These are phyloP conservation scores for Atrina japonica DNA, from an alignment of 2,888 invertebrate species.

Conservation along the genomic window DNA sequence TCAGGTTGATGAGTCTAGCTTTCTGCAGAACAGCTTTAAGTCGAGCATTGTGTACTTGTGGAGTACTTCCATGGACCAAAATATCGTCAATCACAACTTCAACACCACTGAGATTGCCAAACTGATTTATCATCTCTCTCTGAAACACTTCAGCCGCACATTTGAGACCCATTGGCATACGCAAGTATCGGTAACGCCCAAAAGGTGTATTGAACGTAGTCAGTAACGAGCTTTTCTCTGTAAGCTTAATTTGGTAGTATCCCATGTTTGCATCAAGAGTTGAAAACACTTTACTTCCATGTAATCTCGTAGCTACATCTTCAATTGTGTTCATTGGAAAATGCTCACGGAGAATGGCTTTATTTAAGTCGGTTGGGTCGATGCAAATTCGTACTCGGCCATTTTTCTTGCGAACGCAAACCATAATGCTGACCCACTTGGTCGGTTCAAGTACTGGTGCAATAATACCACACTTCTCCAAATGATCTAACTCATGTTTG, in stretches of 20 bases:
- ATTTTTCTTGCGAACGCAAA: slow-evolving; percentile 16
- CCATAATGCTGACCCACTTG: slow-evolving; percentile 31
- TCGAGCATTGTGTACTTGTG: slow-evolving; percentile 15
- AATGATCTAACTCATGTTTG: slow-evolving; percentile 12
- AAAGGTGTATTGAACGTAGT: slow-evolving; percentile 41
- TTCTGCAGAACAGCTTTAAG: slow-evolving; percentile 22
- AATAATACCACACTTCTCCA: slow-evolving; percentile 18
- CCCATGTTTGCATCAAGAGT: slow-evolving; percentile 33
- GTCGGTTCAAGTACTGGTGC: slow-evolving; percentile 24
- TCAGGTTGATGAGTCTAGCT: slow-evolving; percentile 30
- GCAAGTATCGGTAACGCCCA: slow-evolving; percentile 36
- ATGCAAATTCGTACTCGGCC: slow-evolving; percentile 28
- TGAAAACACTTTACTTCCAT: slow-evolving; percentile 39
- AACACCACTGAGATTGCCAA: slow-evolving; percentile 19
- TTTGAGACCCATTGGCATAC: slow-evolving; percentile 43
- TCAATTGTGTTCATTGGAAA: slow-evolving; percentile 41
- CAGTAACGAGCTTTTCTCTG: slow-evolving; percentile 23
- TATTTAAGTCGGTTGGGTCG: slow-evolving; percentile 38
- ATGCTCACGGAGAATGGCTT: slow-evolving; percentile 40
- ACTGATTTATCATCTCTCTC: slow-evolving; percentile 22
- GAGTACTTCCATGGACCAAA: slow-evolving; percentile 23
- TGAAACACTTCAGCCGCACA: slow-evolving; percentile 29
- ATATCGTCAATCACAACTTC: slow-evolving; percentile 39
- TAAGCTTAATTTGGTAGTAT: too few species aligned
- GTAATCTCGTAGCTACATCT: slow-evolving; percentile 36